These are phyloP conservation scores for Phyllotis vaccarum DNA, from an alignment of 2,797 vertebrate species.

Conservation along the genomic window DNA sequence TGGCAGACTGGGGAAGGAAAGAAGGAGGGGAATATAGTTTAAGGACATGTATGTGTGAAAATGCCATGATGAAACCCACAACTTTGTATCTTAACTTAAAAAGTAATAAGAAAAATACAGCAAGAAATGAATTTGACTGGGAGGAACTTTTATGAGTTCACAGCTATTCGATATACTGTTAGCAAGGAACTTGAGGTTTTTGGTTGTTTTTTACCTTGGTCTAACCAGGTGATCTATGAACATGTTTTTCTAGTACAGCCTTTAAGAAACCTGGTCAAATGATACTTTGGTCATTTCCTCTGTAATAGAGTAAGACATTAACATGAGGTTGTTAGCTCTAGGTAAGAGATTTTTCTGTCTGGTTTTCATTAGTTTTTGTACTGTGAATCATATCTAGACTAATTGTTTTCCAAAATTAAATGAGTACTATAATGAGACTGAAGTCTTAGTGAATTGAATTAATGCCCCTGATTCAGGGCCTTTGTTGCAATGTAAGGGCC, in stretches of 20 bases:
- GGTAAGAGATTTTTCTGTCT: not conserved
- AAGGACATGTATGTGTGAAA: not conserved
- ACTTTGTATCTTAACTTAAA: not conserved
- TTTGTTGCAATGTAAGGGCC: not conserved
- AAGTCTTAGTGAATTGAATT: not conserved
- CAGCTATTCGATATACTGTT: not conserved
- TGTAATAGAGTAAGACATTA: not conserved
- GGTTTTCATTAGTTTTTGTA: constrained; percentile 61
- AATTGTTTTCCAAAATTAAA: constrained; percentile 47
- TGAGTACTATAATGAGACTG: constrained; percentile 28
- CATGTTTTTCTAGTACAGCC: constrained; percentile 33
- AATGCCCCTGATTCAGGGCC: not conserved
- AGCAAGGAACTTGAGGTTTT: constrained; percentile 26
- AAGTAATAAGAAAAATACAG: not conserved
- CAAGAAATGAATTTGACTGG: not conserved
- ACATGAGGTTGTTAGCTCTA: not conserved
- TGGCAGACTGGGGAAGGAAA: not conserved
- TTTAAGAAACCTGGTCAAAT: constrained; percentile 31
- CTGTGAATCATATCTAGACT: constrained; percentile 26
- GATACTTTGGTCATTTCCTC: constrained; percentile 15
- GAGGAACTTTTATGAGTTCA: constrained; percentile 32
- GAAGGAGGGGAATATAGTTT: not conserved
- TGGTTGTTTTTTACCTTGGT: not conserved
- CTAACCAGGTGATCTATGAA: not conserved
- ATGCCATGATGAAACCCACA: not conserved